Evolutionary conservation across 2,888 invertebrate genomes (phyloP).

Genomic region (Aromia moschata): DNA sequence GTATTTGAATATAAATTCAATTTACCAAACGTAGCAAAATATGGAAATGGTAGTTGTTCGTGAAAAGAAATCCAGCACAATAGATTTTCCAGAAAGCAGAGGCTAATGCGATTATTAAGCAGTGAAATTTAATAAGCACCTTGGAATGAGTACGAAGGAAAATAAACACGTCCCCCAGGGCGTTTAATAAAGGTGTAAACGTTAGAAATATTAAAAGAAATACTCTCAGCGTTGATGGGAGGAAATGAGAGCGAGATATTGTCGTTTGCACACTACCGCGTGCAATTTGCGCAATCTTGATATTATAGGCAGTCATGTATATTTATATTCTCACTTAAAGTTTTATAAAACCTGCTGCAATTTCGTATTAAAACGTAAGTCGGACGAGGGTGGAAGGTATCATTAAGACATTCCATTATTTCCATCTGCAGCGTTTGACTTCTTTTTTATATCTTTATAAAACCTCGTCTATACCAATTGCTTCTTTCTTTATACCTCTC

Average conservation of each 20-base stretch:
- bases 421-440: conserved; percentile 62
- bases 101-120: conserved; percentile 58
- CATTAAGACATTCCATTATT: conserved; percentile 63
- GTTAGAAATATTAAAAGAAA: conserved; percentile 56
- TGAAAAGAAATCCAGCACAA: conserved; percentile 49
- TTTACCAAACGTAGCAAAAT: conserved; percentile 16
- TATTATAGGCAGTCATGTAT: conserved; percentile 60
- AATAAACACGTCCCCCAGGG: conserved; percentile 56
- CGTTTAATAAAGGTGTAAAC: conserved; percentile 61
- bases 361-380: conserved; percentile 59
- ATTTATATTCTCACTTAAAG: conserved; percentile 59
- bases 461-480: conserved; percentile 38
- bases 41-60: conserved; percentile 4
- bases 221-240: conserved; percentile 32
- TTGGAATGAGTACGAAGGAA: conserved; percentile 53
- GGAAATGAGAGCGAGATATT: conserved; percentile 42
- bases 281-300: conserved; percentile 61
- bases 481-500: conserved; percentile 41
- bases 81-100: conserved; percentile 48
- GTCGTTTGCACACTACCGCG: conserved; percentile 53
- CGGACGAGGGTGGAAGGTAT: conserved; percentile 54
- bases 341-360: conserved; percentile 60
- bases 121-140: conserved; percentile 61
- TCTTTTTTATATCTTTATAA: conserved; percentile 58
- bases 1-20: conserved; percentile 4